Evolutionary conservation across 1,140 invertebrate genomes (phyloP), one percentile per base, ranked within the genome.

Genomic region (Cylas formicarius): DNA sequence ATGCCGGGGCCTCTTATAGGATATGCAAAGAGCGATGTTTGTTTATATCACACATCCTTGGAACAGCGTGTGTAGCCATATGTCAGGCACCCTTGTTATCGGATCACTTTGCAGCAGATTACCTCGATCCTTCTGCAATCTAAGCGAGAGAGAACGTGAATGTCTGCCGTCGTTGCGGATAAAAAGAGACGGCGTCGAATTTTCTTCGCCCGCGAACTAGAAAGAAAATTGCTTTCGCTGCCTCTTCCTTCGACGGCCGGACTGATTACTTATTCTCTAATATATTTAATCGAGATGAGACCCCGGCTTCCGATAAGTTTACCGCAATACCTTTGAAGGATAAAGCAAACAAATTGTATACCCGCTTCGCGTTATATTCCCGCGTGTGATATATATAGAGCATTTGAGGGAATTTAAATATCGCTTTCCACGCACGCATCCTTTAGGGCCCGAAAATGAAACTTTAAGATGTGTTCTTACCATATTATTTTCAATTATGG

Each of bases 1-100:
- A 35, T 50, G 44, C 9, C 14, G n/a, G n/a, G n/a, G n/a, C n/a
- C n/a, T n/a, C n/a, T 29, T 43, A 55, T 55, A 55, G 53, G 53
- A 60, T 60, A 60, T 60, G 55, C 57, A 60, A 60, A 60, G 57
- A 60, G 51, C 41, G 41, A 41, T 57, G 57, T 60, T 60, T 60
- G 57, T 60, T 60, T 60, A 60, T 60, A 60, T 54, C 55, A 55
- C 39, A 33, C 50, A 53, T 59, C 55, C 56, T 57, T 42, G 51
- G 48, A 55, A 52, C 51, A 52, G 55, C 57, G 57, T 60, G 51
- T 60, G 57, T 60, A 60, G 49, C 57, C 57, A 60, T 60, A 57
- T 60, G 57, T 60, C 57, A 57, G 50, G 49, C 43, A 45, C 53
- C 44, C 38, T 54, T 46, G 55, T 60, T 60, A 60, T 60, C 57